Percentiles rank a stretch among this genome's conserved stretches.
Conservation (phyloP, 2,797 vertebrate species). For the Betta splendens region DNA sequence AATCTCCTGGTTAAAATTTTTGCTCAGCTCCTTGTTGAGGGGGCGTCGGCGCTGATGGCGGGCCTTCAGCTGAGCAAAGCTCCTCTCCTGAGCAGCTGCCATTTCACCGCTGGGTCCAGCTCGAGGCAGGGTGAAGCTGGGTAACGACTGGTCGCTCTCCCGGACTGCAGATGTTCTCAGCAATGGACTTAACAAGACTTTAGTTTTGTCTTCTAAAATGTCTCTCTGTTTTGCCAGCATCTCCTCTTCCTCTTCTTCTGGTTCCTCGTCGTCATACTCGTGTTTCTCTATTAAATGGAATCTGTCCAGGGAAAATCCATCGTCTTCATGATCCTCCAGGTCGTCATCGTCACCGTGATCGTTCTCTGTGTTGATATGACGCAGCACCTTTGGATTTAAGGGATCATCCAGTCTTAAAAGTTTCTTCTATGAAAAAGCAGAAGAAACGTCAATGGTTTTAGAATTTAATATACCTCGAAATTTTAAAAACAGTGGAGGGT, state of each 20-base stretch:
- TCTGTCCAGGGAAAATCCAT: slow-evolving; percentile 50
- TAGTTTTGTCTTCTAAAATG: slow-evolving; percentile 56
- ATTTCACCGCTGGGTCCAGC: slow-evolving; percentile 88
- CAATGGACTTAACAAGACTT: slow-evolving; percentile 66
- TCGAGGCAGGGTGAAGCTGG: slow-evolving; percentile 87
- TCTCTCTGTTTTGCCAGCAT: slow-evolving; percentile 46
- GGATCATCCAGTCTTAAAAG: slow-evolving; percentile 85
- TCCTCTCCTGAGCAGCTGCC: slow-evolving; percentile 83
- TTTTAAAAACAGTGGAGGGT: not conserved
- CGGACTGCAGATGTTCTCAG: slow-evolving; percentile 74
- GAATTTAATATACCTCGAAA: not conserved
- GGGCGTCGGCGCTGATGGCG: slow-evolving; percentile 84
- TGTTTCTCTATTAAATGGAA: slow-evolving; percentile 56
- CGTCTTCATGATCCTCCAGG: slow-evolving; percentile 76
- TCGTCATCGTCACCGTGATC: slow-evolving; percentile 77
- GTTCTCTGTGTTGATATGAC: slow-evolving; percentile 89
- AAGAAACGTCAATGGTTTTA: not conserved
- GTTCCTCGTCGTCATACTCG: slow-evolving; percentile 58
- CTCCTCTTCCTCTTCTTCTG: slow-evolving; percentile 60
- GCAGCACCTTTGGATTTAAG: slow-evolving; percentile 82
- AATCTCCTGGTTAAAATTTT: slow-evolving; percentile 90
- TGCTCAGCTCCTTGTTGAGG: slow-evolving; percentile 89
- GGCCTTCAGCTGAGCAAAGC: slow-evolving; percentile 78
- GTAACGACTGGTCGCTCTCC: slow-evolving; percentile 85
- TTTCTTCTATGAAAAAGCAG: slow-evolving; percentile 81